phyloP scores from a whole-genome alignment of 1,140 invertebrate genomes.

The Anthonomus grandis region DNA sequence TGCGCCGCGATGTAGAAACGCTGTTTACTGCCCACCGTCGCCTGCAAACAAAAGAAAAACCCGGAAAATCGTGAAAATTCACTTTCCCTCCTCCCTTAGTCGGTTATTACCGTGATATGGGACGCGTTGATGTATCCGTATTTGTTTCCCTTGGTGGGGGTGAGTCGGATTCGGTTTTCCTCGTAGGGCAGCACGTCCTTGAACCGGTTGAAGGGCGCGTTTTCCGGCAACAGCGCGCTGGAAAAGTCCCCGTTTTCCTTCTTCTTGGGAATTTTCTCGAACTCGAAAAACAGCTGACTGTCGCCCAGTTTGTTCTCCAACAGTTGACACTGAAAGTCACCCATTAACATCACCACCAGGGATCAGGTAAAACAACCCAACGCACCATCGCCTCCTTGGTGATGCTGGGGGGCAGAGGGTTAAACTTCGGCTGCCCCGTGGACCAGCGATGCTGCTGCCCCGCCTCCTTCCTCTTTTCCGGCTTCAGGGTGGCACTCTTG shows the following conservation, averaged over 20 bases:
- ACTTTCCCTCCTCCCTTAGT: neutral
- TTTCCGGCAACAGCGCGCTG: constrained; percentile 65
- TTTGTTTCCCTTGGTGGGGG: constrained; percentile 73
- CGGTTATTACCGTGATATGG: constrained; percentile 66
- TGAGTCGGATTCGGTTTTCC: constrained; percentile 76
- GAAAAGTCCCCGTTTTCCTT: constrained; percentile 65
- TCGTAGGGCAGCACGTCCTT: constrained; percentile 84
- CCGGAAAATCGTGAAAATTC: no score
- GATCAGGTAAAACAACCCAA: neutral
- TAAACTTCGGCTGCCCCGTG: constrained; percentile 61
- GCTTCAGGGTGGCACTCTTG: constrained; percentile 62
- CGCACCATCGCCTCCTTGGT: constrained; percentile 73
- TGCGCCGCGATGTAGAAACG: constrained; percentile 83
- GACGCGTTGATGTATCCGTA: constrained; percentile 89
- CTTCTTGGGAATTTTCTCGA: constrained; percentile 81
- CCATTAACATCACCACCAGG: neutral
- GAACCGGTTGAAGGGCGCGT: constrained; percentile 56
- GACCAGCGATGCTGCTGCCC: constrained; percentile 61
- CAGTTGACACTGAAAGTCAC: constrained; percentile 66
- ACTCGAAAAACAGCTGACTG: constrained; percentile 80
- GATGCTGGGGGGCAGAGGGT: constrained; percentile 65
- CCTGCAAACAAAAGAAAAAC: constrained; percentile 45
- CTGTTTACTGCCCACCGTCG: constrained; percentile 69
- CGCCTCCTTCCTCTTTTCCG: constrained; percentile 54
- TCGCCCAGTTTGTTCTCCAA: constrained; percentile 78